These are phyloP conservation scores for Spicauda simplicius DNA, from an alignment of 2,888 invertebrate genomes.

Conservation along the genomic window DNA sequence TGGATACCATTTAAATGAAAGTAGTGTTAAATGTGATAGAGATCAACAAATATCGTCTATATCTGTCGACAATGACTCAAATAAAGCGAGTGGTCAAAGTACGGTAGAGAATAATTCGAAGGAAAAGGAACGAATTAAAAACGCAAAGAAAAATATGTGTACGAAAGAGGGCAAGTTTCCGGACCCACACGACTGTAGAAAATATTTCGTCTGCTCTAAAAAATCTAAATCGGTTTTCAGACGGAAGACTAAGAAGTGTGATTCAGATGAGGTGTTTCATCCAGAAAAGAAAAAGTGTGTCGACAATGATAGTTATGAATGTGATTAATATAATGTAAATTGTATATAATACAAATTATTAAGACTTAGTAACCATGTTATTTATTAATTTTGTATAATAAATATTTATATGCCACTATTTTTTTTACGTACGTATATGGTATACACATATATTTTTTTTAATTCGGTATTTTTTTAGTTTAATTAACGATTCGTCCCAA, in stretches of 20 bases:
- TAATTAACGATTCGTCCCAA: too few relatives aligned
- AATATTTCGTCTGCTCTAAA: conserved; percentile 75
- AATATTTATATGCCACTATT: too few relatives aligned
- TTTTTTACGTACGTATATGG: too few relatives aligned
- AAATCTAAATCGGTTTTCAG: conserved; percentile 56
- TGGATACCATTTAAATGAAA: conserved; percentile 64
- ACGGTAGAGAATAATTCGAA: conserved; percentile 37
- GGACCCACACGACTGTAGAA: conserved; percentile 65
- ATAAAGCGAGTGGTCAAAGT: conserved; percentile 48
- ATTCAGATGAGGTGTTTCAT: conserved; percentile 71
- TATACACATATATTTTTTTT: too few relatives aligned
- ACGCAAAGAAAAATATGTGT: conserved; percentile 56
- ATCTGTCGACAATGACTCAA: conserved; percentile 41
- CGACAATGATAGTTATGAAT: conserved; percentile 63
- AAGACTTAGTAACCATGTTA: background rate
- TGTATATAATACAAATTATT: conserved; percentile 3
- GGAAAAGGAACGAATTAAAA: conserved; percentile 36
- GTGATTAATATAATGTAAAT: conserved; percentile 41
- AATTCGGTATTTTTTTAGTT: too few relatives aligned
- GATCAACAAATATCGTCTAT: conserved; percentile 33
- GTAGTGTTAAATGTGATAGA: conserved; percentile 57
- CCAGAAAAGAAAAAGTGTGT: conserved; percentile 64
- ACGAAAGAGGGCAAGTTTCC: conserved; percentile 65
- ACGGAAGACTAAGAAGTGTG: conserved; percentile 69
- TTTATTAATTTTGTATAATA: background rate